Base-by-base conservation (phyloP, 2,888 invertebrate genomes). In the Calliphora vomitoria region DNA sequence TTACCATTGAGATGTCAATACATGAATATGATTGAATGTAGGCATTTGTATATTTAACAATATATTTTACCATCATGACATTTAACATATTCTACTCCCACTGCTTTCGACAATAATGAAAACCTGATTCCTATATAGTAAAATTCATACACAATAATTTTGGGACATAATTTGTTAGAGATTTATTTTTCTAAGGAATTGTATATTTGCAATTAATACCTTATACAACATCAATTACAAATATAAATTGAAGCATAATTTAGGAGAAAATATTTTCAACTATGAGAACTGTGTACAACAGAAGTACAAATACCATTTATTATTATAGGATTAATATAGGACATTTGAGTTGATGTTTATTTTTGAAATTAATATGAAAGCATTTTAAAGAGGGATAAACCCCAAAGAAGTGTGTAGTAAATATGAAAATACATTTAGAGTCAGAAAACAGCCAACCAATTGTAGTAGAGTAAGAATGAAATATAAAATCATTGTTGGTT, bases 141-240 rank as follows among this genome's bases (percentile, higher is more conserved):
- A 25, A 60, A 60, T 55, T 55, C 10, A 10, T 60, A 31, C 25
- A 60, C 13, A 31, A 31, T 31, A 60, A 60, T 60, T 10, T 5
- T 13, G 58, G 11, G 15, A 50, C 1, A 50, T 4, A 50, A 58
- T 11, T 58, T 58, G 18, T 58, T 25, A 60, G 15, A 31, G 31
- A 25, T 31, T 58, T 58, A 11, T 58, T 25, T 60, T 60, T 60
- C 60, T 13, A 25, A 60, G 31, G 60, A 60, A 60, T 60, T 60
- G 31, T 31, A 60, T 58, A 58, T 0, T 25, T 25, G 3, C 0
- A 35, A 35, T 35, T 4, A 35, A 35, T 35, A 35, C 5, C 25
- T 25, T 58, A 4, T 3, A 58, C 10, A 58, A 58, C 10, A 25
- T 58, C 25, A 58, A 58, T 58, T 20, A 58, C 58, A 58, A 25